phyloP scores from a whole-genome alignment of 2,888 invertebrate species.

The Mimas tiliae region DNA sequence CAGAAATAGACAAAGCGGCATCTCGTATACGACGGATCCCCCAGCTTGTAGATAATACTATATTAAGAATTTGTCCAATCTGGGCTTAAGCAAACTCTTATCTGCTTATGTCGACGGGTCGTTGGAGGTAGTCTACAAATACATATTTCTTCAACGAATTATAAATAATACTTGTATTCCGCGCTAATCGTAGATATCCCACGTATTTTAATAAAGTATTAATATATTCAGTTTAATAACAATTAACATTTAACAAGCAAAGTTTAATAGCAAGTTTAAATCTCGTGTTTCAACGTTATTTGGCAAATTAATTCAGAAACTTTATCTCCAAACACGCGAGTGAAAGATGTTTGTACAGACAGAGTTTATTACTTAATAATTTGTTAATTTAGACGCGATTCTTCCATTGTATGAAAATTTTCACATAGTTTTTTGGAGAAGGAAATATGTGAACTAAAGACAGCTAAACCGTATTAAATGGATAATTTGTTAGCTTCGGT shows the following conservation, averaged over 20 bases:
- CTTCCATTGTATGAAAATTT: conserved; percentile 40
- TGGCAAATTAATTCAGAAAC: conserved; percentile 80
- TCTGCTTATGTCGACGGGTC: too few relatives aligned
- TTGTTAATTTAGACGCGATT: conserved; percentile 50
- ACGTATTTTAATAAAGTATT: conserved; percentile 12
- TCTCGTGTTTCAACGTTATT: conserved; percentile 79
- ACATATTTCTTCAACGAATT: not conserved
- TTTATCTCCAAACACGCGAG: conserved; percentile 74
- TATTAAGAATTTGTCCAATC: too few relatives aligned
- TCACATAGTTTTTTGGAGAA: conserved; percentile 26
- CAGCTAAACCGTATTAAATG: not conserved
- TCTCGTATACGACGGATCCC: too few relatives aligned
- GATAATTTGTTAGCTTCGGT: not conserved
- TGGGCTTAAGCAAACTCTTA: too few relatives aligned
- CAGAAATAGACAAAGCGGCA: too few relatives aligned
- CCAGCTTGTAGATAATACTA: too few relatives aligned
- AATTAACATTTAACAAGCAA: conserved; percentile 80
- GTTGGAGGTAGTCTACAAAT: too few relatives aligned
- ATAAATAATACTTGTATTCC: not conserved
- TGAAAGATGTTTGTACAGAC: conserved; percentile 71
- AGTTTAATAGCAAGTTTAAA: conserved; percentile 74
- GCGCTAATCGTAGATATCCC: not conserved
- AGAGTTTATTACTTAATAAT: conserved; percentile 66
- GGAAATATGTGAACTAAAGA: not conserved
- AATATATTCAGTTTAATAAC: conserved; percentile 65